These are phyloP conservation scores for Cerastis leucographa DNA, from an alignment of 2,888 invertebrate genomes.

Conservation along the genomic window DNA sequence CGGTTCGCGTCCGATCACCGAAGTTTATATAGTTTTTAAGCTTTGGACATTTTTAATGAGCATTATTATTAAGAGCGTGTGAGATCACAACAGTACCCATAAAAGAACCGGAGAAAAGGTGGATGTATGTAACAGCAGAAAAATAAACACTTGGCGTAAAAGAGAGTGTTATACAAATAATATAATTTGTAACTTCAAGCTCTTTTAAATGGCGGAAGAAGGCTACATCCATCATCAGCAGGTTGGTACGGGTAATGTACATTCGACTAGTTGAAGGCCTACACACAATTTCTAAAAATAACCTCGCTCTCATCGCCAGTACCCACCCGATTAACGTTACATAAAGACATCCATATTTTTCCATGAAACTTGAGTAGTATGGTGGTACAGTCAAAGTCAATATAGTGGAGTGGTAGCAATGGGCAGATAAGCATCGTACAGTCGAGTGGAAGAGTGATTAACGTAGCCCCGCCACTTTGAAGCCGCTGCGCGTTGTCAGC, in stretches of 20 bases:
- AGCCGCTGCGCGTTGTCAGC: slow-evolving; percentile 72
- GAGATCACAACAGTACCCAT: background rate
- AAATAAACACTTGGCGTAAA: background rate
- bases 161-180: background rate
- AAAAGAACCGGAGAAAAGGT: background rate
- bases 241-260: too few relatives aligned
- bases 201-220: background rate
- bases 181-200: background rate
- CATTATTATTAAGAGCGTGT: too few relatives aligned
- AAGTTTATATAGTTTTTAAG: too few relatives aligned
- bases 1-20: too few relatives aligned
- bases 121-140: background rate
- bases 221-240: background rate
- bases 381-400: slow-evolving; percentile 79
- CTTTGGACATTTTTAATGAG: too few relatives aligned
- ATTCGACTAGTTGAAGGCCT: background rate
- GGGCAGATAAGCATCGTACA: slow-evolving; percentile 84
- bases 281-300: slow-evolving; percentile 6
- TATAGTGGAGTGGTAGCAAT: slow-evolving; percentile 78
- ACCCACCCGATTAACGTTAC: slow-evolving; percentile 61
- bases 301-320: slow-evolving; percentile 42
- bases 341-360: slow-evolving; percentile 69
- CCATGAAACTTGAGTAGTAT: slow-evolving; percentile 67
- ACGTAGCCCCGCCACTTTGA: slow-evolving; percentile 71
- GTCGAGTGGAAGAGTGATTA: slow-evolving; percentile 85